These are phyloP conservation scores for Cryptomyrus ogoouensis DNA, from an alignment of 2,113 vertebrate genomes.

Conservation along the genomic window DNA sequence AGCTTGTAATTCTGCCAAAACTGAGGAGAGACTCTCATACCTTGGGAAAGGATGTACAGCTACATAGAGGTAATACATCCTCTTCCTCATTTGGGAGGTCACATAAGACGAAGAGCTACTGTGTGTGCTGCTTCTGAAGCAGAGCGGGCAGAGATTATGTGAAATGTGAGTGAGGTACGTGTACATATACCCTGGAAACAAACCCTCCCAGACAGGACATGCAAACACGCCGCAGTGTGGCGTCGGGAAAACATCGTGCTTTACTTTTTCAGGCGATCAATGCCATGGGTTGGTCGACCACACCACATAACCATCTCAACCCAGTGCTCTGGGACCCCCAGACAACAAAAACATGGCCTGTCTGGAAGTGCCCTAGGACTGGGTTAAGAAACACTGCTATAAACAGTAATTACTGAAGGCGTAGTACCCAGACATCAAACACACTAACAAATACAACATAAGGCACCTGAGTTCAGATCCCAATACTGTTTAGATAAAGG, in stretches of 20 bases:
- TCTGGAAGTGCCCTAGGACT: background rate
- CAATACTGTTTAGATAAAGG: background rate
- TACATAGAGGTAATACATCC: background rate
- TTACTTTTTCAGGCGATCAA: background rate
- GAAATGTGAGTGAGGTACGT: background rate
- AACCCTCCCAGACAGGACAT: background rate
- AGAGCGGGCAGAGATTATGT: background rate
- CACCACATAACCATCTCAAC: background rate
- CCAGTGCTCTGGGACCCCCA: background rate
- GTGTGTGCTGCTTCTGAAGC: background rate
- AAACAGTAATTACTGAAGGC: background rate
- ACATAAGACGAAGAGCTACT: background rate
- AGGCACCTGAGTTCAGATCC: background rate
- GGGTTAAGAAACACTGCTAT: background rate
- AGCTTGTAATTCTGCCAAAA: background rate
- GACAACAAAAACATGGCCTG: background rate
- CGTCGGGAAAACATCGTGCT: background rate
- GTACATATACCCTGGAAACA: background rate
- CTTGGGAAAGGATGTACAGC: background rate
- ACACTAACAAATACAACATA: background rate
- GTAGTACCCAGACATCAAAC: background rate
- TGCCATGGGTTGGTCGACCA: background rate
- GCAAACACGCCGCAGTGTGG: background rate
- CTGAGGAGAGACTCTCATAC: background rate
- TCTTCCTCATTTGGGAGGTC: background rate